These are phyloP conservation scores for Callimorpha dominula DNA, from an alignment of 2,888 invertebrate genomes.

Conservation along the genomic window DNA sequence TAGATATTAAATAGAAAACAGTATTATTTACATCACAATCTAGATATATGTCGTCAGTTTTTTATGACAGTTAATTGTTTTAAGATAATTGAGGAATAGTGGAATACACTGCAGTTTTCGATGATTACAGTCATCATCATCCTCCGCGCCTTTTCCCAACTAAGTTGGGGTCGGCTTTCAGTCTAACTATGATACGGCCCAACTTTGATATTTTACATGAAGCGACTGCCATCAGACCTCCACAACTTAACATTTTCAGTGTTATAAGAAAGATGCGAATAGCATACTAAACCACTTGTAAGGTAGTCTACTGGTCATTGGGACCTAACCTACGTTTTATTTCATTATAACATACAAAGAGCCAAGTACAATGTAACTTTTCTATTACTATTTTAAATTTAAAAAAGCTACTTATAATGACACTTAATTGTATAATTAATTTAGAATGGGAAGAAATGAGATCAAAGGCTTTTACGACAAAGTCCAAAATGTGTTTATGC, in stretches of 20 bases:
- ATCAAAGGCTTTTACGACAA: not conserved
- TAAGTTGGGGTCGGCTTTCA: too few relatives aligned
- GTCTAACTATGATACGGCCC: too few relatives aligned
- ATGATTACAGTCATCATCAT: not conserved
- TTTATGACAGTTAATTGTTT: not conserved
- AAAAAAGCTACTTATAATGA: too few relatives aligned
- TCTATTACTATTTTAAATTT: too few relatives aligned
- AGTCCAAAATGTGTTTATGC: not conserved
- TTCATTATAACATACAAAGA: not conserved
- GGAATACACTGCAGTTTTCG: not conserved
- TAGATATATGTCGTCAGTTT: not conserved
- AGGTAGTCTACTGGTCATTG: not conserved
- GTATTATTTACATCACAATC: conserved; percentile 8
- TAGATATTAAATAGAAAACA: not conserved
- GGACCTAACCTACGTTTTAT: not conserved
- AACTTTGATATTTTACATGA: too few relatives aligned
- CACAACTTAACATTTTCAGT: too few relatives aligned
- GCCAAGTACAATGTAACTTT: too few relatives aligned
- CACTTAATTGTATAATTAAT: too few relatives aligned
- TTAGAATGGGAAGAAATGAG: too few relatives aligned
- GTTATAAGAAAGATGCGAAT: not conserved
- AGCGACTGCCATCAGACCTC: too few relatives aligned
- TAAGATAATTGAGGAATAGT: too few relatives aligned
- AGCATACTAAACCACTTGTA: not conserved
- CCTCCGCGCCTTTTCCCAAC: too few relatives aligned